phyloP scores from a whole-genome alignment of 2,797 vertebrate genomes.

The Taenioides sp. region DNA sequence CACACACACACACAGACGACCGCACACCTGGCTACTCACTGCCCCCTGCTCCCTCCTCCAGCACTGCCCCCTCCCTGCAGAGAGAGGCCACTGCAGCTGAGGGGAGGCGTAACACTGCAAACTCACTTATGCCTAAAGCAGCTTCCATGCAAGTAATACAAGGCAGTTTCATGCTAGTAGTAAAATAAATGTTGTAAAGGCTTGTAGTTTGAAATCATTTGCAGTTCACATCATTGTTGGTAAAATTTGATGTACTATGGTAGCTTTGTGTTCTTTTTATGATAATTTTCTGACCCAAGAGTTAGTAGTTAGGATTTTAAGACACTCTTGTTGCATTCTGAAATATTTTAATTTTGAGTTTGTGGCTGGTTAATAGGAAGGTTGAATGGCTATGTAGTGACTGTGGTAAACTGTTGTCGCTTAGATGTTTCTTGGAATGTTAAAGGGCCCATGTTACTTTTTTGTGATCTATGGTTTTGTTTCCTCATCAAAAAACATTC shows the following conservation, averaged over 20 bases:
- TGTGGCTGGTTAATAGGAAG: not conserved
- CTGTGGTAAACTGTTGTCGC: not conserved
- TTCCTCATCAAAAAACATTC: too few relatives aligned
- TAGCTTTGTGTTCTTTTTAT: not conserved
- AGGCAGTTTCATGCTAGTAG: constrained; percentile 45
- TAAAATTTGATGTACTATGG: not conserved
- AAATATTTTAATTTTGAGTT: not conserved
- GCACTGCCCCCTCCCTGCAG: constrained; percentile 66
- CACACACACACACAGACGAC: too few relatives aligned
- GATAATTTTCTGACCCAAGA: not conserved
- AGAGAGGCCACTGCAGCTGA: constrained; percentile 69
- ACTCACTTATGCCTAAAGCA: constrained; percentile 59
- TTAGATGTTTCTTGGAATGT: not conserved
- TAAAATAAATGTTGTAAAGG: not conserved
- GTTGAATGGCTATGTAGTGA: not conserved
- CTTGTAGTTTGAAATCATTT: not conserved
- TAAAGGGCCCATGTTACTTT: not conserved
- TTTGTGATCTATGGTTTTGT: too few relatives aligned
- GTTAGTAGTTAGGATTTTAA: not conserved
- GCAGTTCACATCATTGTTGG: not conserved
- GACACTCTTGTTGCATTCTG: too few relatives aligned
- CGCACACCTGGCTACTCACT: constrained; percentile 69
- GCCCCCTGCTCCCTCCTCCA: constrained; percentile 78
- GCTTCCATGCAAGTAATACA: constrained; percentile 66
- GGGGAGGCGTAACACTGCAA: constrained; percentile 51